phyloP scores from a whole-genome alignment of 2,113 vertebrate genomes.

The Callionymus lyra region DNA sequence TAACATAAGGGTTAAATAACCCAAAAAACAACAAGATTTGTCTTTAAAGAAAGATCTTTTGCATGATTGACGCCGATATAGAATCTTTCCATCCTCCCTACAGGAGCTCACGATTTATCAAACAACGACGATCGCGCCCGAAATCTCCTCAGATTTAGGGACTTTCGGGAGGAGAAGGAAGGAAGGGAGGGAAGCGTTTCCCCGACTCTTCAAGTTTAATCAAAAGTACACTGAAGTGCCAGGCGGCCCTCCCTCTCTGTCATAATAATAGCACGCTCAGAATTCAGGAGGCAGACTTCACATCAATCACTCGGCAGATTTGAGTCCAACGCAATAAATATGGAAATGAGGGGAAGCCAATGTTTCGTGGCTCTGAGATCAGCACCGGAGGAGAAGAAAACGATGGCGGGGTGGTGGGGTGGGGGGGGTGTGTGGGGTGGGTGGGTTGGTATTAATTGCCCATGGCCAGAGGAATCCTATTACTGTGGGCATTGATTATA shows the following conservation, averaged over 20 bases:
- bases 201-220: slow-evolving; percentile 99
- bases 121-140: no score
- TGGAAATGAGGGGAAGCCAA: slow-evolving; percentile 98
- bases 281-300: slow-evolving; percentile 99
- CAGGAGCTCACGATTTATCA: no score
- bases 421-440: slow-evolving; percentile 4
- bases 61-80: no score
- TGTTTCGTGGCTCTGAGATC: slow-evolving; percentile 96
- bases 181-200: slow-evolving; percentile 54
- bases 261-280: slow-evolving; percentile 97
- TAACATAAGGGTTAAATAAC: no score
- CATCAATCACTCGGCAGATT: slow-evolving; percentile 99
- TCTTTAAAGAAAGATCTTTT: no score
- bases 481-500: slow-evolving; percentile 99
- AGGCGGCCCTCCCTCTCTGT: slow-evolving; percentile 55
- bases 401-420: not conserved
- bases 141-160: slow-evolving; percentile 32
- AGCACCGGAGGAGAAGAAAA: slow-evolving; percentile 53
- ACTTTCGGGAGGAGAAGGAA: slow-evolving; percentile 39
- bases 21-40: no score
- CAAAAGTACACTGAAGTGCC: slow-evolving; percentile 91
- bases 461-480: slow-evolving; percentile 97
- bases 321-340: slow-evolving; percentile 99
- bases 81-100: no score
- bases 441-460: slow-evolving; percentile 98